These are phyloP conservation scores for Mesodorylaimus sp. DNA, from an alignment of 2,888 invertebrate species.

Conservation along the genomic window DNA sequence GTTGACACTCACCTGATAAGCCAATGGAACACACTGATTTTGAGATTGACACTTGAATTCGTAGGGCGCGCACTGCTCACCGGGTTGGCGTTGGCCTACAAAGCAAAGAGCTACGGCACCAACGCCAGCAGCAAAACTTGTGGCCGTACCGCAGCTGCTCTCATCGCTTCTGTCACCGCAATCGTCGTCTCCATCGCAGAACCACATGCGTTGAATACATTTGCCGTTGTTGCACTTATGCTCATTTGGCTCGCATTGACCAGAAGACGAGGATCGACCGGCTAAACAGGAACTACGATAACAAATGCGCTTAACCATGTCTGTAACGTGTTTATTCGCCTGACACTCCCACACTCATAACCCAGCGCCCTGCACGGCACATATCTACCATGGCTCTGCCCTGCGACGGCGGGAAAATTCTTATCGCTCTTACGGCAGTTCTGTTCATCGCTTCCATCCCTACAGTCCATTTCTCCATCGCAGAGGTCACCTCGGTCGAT, in stretches of 20 bases:
- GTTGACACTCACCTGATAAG: too few relatives aligned
- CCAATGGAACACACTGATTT: conserved; percentile 71
- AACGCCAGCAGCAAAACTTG: background rate
- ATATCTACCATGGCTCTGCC: too few relatives aligned
- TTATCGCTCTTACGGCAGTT: conserved; percentile 1
- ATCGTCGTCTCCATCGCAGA: conserved; percentile 78
- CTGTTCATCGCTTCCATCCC: conserved; percentile 66
- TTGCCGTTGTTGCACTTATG: conserved; percentile 64
- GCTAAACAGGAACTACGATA: too few relatives aligned
- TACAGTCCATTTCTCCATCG: conserved; percentile 40
- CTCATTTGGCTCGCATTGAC: conserved; percentile 68
- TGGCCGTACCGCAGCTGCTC: conserved; percentile 46
- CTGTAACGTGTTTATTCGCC: too few relatives aligned
- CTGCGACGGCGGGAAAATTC: too few relatives aligned
- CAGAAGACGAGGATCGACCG: background rate
- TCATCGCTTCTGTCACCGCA: conserved; percentile 82
- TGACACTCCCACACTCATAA: too few relatives aligned
- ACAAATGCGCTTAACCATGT: too few relatives aligned
- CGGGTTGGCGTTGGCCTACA: conserved; percentile 20
- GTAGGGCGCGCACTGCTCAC: conserved; percentile 38
- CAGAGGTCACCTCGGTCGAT: conserved; percentile 59
- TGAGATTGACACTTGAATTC: conserved; percentile 51
- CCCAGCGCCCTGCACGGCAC: too few relatives aligned
- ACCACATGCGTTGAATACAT: conserved; percentile 78
- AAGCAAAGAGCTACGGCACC: too few relatives aligned